Percentiles rank a stretch among this genome's conserved stretches.
Conservation (phyloP, 1,140 invertebrate species). For the Neodiprion virginianus region DNA sequence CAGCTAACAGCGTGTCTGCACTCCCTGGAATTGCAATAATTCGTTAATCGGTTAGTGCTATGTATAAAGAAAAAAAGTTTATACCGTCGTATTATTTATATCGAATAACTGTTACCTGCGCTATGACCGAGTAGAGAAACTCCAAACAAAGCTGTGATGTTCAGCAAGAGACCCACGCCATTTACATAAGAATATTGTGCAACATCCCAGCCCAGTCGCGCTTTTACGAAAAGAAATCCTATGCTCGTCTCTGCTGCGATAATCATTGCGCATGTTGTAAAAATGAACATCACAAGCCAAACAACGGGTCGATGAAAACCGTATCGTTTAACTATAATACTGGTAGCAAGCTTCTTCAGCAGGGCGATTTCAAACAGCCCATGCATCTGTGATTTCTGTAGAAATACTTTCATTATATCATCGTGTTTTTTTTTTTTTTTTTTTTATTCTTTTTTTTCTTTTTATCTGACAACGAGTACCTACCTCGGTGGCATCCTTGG, state of each 20-base stretch:
- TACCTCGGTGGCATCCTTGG: conserved; percentile 11
- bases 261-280: conserved; percentile 65
- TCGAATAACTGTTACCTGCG: conserved; percentile 31
- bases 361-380: conserved; percentile 66
- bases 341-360: conserved; percentile 66
- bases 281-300: conserved; percentile 65
- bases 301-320: conserved; percentile 68
- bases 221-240: conserved; percentile 69
- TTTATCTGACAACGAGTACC: neutral
- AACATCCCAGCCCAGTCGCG: conserved; percentile 72
- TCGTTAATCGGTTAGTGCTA: conserved; percentile 13
- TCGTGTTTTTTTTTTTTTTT: too few species aligned
- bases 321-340: conserved; percentile 67
- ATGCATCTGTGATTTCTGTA: conserved; percentile 51
- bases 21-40: conserved; percentile 31
- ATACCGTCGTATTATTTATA: conserved; percentile 13
- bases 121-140: conserved; percentile 31
- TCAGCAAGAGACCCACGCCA: conserved; percentile 27
- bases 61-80: conserved; percentile 21
- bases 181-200: conserved; percentile 59
- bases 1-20: conserved; percentile 28
- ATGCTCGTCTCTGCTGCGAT: conserved; percentile 64
- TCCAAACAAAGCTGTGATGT: conserved; percentile 29
- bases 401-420: conserved; percentile 4
- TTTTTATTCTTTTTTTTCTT: too few species aligned